Evolutionary conservation across 1,140 invertebrate species (phyloP), one percentile per base, ranked within the genome.

Genomic region (Musca vetustissima): DNA sequence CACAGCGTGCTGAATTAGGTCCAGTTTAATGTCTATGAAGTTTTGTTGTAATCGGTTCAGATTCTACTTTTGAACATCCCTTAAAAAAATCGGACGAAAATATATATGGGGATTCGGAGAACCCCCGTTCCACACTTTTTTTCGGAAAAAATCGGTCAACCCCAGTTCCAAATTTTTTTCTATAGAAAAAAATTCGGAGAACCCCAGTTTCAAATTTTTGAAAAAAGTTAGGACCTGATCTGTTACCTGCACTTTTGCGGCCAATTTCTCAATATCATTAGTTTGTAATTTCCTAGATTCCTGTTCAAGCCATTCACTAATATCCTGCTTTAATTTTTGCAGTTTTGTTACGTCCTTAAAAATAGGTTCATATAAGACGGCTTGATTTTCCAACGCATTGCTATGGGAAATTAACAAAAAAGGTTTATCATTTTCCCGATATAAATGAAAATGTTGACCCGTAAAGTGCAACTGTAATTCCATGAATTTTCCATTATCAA

Each of bases 401-500:
- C 78, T 75, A 69, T 82, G 82, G 28, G 80, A 75, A 50, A 82
- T 78, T 3, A 82, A 78, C 19, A 81, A 64, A 52, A 71, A 82
- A 52, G 75, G 79, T 13, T 76, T 69, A 6, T 73, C 72, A 2
- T 72, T 69, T 48, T 79, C 74, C 61, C 79, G 74, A 64, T 78
- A 80, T 7, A 75, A 74, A 50, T 78, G 75, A 73, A 85, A 75
- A 28, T 74, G 73, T 21, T 75, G 75, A 55, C 78, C 75, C 0
- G 79, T 83, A 61, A 81, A 83, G 64, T 82, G 76, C 47, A 80
- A 76, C n/a, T 67, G 72, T 6, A 77, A 83, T 53, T n/a, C 78
- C 17, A 78, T 75, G 67, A 86, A 86, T 70, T 77, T 77, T 83
- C 83, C 85, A 57, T 85, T 84, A 48, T 85, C 83, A 9, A 84